Conservation (phyloP, 2,888 invertebrate genomes). For the Drosophila macrospina region DNA sequence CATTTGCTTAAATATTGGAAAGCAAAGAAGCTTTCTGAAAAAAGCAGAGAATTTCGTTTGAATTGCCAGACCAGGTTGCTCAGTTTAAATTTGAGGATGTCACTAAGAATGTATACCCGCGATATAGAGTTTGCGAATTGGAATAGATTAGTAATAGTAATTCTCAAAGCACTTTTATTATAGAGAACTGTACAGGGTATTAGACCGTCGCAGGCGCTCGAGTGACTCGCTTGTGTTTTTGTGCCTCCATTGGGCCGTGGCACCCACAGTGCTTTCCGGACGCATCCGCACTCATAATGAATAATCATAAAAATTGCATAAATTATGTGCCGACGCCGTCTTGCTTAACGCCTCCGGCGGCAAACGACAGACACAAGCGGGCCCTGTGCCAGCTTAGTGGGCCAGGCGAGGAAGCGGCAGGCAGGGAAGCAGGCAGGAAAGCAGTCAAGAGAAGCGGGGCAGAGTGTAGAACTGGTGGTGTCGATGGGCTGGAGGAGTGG, state of each 20-base stretch:
- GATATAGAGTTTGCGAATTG: no score
- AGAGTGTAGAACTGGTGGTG: background rate
- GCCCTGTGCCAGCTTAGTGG: conserved; percentile 12
- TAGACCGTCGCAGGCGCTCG: no score
- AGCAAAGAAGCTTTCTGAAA: no score
- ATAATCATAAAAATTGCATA: conserved; percentile 81
- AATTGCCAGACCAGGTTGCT: no score
- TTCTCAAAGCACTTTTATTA: no score
- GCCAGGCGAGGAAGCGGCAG: background rate
- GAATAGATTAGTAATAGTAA: no score
- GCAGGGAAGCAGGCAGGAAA: no score
- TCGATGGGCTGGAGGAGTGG: background rate
- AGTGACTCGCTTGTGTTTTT: background rate
- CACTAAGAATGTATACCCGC: no score
- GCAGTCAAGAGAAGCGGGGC: background rate
- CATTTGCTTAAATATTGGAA: no score
- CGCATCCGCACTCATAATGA: conserved; percentile 71
- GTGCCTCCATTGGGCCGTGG: background rate
- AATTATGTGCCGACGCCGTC: conserved; percentile 77
- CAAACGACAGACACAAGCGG: conserved; percentile 47
- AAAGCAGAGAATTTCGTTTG: no score
- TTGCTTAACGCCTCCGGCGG: conserved; percentile 74
- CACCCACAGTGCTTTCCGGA: conserved; percentile 35
- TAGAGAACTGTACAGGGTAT: no score
- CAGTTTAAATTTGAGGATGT: no score